A percentile compares a stretch with the other conserved stretches of the same genome.
These are phyloP conservation scores for Hydrocynus forskahlii DNA, from an alignment of 2,797 vertebrate species.

Conservation along the genomic window DNA sequence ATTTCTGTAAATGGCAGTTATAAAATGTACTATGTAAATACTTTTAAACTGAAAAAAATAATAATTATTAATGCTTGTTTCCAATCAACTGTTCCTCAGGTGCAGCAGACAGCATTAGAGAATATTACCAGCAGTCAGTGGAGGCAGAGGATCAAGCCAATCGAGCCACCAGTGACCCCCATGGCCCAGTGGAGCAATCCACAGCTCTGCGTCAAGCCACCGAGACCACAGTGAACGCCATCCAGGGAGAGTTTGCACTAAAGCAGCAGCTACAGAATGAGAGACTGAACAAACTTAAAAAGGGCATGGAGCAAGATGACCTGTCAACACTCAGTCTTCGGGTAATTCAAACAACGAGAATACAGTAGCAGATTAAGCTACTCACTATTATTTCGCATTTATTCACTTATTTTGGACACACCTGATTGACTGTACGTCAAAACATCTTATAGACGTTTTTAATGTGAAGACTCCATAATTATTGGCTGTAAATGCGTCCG, in stretches of 20 bases:
- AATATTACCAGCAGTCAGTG: constrained; percentile 83
- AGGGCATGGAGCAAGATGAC: constrained; percentile 82
- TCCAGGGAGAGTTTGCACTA: constrained; percentile 81
- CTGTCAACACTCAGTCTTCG: constrained; percentile 81
- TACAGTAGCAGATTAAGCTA: neutral
- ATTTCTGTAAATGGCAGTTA: too few relatives aligned
- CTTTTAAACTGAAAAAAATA: too few relatives aligned
- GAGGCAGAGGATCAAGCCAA: constrained; percentile 82
- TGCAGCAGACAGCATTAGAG: constrained; percentile 87
- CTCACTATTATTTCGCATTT: too few relatives aligned
- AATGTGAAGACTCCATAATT: too few relatives aligned
- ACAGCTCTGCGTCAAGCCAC: constrained; percentile 74
- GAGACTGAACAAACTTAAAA: constrained; percentile 86
- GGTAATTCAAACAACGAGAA: constrained; percentile 72
- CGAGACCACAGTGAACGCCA: constrained; percentile 79
- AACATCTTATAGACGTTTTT: too few relatives aligned
- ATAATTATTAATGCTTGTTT: neutral
- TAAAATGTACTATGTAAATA: too few relatives aligned
- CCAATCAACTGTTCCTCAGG: constrained; percentile 72
- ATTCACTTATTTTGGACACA: too few relatives aligned
- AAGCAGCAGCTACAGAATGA: constrained; percentile 82
- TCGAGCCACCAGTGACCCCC: constrained; percentile 75
- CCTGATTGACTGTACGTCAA: too few relatives aligned
- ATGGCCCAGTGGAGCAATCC: constrained; percentile 78
- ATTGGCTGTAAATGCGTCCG: too few relatives aligned